Base-by-base conservation (phyloP, 1,140 invertebrate genomes). In the Phymastichus coffea region DNA sequence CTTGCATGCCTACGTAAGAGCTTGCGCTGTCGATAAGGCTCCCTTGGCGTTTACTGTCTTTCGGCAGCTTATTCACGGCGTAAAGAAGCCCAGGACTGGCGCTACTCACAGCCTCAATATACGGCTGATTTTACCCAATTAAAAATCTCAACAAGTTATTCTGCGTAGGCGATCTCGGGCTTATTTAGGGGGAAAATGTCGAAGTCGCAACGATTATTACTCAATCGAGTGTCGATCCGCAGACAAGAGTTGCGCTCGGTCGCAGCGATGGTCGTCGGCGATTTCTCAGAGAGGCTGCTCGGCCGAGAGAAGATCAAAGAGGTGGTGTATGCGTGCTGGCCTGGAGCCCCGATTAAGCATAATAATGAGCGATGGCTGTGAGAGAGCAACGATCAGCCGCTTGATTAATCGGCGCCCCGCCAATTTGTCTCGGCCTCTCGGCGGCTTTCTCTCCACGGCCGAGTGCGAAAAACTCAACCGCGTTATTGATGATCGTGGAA, bases 321-420 rank as follows among this genome's bases (percentile, higher is more conserved):
- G 35, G 28, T 23, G 22, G 40, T 41, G 23, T n/a, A 48, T 40
- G 25, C 23, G 43, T 33, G 6, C 44, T 26, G 38, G 26, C 25
- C 15, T 43, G 28, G 25, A 20, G 22, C 14, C 15, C 61, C 63
- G 57, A 64, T 66, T 66, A 64, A 57, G 65, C 60, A 61, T 66
- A 64, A 66, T 64, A 60, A 60, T 49, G 56, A 58, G 56, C 56
- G 46, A 47, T 23, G 41, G 44, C 20, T 26, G 52, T 6, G 9
- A 20, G 59, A 59, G 20, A 25, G 47, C 28, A 61, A 57, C 64
- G 63, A 67, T 67, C 65, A 57, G 51, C 48, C n/a, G n/a, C 55
- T 63, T 63, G 66, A 64, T 61, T 52, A 67, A 63, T 67, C 60
- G 63, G 15, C 33, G 37, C 20, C 26, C 62, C 55, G 49, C 54